phyloP scores from a whole-genome alignment of 1,140 invertebrate species.

The Aphidius gifuensis region DNA sequence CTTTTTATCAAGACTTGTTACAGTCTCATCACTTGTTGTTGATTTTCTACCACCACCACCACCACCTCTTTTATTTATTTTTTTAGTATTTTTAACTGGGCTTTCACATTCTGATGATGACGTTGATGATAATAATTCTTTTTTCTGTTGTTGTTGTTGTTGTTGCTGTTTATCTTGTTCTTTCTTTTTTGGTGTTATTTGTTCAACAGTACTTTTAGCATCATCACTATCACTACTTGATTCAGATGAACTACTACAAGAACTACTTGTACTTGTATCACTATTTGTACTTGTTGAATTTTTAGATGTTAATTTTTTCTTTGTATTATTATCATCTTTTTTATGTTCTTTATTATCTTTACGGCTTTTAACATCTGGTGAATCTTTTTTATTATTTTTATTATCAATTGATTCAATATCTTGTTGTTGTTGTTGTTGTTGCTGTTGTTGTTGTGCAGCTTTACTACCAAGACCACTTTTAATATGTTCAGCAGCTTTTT shows the following conservation, averaged over 20 bases:
- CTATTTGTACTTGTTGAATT: constrained; percentile 39
- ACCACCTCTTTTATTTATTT: constrained; percentile 20
- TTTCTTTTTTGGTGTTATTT: constrained; percentile 30
- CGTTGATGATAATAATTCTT: constrained; percentile 31
- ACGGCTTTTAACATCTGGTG: constrained; percentile 42
- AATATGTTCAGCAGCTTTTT: constrained; percentile 85
- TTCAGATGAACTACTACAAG: constrained; percentile 46
- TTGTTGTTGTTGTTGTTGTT: constrained; percentile 23
- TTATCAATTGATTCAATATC: constrained; percentile 36
- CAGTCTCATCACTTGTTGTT: constrained; percentile 25
- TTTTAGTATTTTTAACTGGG: constrained; percentile 20
- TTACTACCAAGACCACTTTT: constrained; percentile 74
- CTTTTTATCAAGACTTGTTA: constrained; percentile 30
- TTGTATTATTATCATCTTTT: constrained; percentile 36
- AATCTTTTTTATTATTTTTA: constrained; percentile 44
- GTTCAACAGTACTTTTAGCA: constrained; percentile 31
- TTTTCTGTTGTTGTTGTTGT: no score
- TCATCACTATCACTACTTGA: constrained; percentile 51
- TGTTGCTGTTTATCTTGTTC: constrained; percentile 27
- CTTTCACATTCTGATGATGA: constrained; percentile 49
- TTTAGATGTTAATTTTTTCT: constrained; percentile 33
- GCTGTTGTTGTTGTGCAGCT: constrained; percentile 35
- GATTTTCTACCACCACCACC: neutral
- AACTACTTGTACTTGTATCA: constrained; percentile 37
- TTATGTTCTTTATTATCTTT: constrained; percentile 42